Conservation (phyloP, 2,797 vertebrate genomes). For the Catostomus latipinnis region DNA sequence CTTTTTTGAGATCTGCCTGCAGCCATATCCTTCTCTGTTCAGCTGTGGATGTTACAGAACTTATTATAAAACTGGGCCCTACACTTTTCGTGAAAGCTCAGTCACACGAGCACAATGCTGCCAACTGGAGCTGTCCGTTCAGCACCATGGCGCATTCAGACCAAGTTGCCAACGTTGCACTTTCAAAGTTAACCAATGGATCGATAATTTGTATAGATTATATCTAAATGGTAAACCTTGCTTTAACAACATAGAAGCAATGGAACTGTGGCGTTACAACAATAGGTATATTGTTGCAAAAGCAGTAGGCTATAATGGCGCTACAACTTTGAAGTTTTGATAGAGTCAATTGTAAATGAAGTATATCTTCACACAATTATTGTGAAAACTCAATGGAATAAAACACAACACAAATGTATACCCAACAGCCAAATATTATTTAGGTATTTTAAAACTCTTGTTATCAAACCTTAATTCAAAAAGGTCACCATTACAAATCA, state of each 20-base stretch:
- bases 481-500: not conserved
- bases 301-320: too few relatives aligned
- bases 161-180: not conserved
- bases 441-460: not conserved
- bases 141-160: conserved; percentile 47
- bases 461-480: not conserved
- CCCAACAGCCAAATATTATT: not conserved
- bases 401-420: not conserved
- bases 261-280: too few relatives aligned
- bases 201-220: not conserved
- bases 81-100: not conserved
- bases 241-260: not conserved
- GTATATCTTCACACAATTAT: too few relatives aligned
- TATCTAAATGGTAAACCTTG: not conserved
- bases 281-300: too few relatives aligned
- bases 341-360: too few relatives aligned
- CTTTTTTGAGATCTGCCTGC: too few relatives aligned
- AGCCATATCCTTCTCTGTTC: not conserved
- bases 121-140: conserved; percentile 60
- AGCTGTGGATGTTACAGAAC: not conserved
- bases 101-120: conserved; percentile 10
- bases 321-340: too few relatives aligned
- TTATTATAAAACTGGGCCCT: not conserved
- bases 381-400: too few relatives aligned
- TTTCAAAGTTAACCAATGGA: conserved; percentile 17